Evolutionary conservation across 1,140 invertebrate genomes (phyloP).

Genomic region (Parasteatoda tepidariorum): DNA sequence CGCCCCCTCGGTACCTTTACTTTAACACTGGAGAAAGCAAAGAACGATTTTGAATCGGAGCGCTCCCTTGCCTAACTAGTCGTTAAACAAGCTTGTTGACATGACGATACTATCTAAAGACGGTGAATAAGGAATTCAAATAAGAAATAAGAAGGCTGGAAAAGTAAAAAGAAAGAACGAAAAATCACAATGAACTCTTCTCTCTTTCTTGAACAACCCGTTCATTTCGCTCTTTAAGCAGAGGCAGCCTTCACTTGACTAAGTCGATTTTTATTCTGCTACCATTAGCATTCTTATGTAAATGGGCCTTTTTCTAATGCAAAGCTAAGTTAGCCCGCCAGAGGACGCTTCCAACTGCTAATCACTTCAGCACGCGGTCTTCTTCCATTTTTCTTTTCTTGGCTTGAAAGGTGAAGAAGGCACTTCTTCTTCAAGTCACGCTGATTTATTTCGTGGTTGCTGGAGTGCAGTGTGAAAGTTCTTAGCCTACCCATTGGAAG

Average conservation of each 20-base stretch:
- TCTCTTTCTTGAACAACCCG: not conserved
- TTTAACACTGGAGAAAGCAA: not conserved
- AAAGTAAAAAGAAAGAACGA: not conserved
- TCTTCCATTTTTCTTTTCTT: not conserved
- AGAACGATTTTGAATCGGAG: slow-evolving; percentile 34
- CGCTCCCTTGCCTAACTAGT: slow-evolving; percentile 42
- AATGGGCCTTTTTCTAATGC: slow-evolving; percentile 57
- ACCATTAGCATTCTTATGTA: slow-evolving; percentile 57
- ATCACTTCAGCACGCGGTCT: not conserved
- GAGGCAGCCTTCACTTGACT: slow-evolving; percentile 30
- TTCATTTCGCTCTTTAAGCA: slow-evolving; percentile 49
- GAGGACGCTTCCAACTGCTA: slow-evolving; percentile 38
- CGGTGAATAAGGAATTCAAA: slow-evolving; percentile 51
- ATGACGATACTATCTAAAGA: slow-evolving; percentile 47
- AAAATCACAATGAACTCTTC: slow-evolving; percentile 20
- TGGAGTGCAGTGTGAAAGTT: slow-evolving; percentile 50
- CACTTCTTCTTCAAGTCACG: slow-evolving; percentile 35
- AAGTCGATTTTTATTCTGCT: slow-evolving; percentile 54
- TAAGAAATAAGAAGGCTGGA: slow-evolving; percentile 26
- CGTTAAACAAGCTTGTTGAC: slow-evolving; percentile 59
- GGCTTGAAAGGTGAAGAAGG: not conserved
- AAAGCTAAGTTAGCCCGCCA: not conserved
- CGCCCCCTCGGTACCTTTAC: not conserved
- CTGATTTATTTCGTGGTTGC: slow-evolving; percentile 57
- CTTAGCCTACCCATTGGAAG: slow-evolving; percentile 48